These are phyloP conservation scores for Sciurus carolinensis DNA, from an alignment of 2,797 vertebrate genomes.

Conservation along the genomic window DNA sequence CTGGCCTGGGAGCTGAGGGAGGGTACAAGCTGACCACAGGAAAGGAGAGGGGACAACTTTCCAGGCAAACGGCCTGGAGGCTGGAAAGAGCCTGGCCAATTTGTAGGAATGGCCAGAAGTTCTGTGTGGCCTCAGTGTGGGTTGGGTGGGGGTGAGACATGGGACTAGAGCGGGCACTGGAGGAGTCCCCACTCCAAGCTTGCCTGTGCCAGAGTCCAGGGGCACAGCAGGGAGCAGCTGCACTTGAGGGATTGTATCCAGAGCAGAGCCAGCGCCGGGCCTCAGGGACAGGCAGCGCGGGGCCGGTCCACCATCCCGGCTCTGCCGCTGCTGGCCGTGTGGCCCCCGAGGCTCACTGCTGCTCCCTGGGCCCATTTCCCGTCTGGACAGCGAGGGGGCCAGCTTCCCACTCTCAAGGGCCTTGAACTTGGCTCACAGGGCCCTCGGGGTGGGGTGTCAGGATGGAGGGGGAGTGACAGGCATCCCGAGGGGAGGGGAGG, in stretches of 20 bases:
- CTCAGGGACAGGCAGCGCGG: background rate
- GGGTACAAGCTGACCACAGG: background rate
- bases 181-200: background rate
- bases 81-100: background rate
- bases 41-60: background rate
- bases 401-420: background rate
- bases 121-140: background rate
- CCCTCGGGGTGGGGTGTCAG: no score
- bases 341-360: background rate
- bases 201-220: background rate
- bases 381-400: background rate
- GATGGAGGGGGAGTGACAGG: background rate
- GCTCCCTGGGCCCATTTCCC: background rate
- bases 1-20: background rate
- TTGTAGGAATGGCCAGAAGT: background rate
- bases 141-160: background rate
- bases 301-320: background rate
- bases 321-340: background rate
- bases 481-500: background rate
- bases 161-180: rapidly evolving
- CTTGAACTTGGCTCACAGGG: background rate
- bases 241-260: background rate
- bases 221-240: rapidly evolving
- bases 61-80: background rate
- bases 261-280: background rate